Conservation (phyloP, 2,797 vertebrate species). For the Cygnus olor region DNA sequence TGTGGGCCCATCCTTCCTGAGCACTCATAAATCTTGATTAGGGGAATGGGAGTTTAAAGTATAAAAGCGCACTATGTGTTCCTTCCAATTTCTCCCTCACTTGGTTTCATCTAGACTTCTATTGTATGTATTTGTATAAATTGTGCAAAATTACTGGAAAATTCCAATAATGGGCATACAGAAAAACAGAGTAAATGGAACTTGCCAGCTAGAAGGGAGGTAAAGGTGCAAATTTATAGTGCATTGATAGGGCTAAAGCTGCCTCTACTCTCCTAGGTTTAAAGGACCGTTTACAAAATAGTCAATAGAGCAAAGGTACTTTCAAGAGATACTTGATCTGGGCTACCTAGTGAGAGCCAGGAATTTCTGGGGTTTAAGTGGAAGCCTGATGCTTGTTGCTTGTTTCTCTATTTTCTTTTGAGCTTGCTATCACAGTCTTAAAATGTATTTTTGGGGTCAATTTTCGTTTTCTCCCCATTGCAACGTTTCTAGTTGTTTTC, state of each 20-base stretch:
- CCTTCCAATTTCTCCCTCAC: neutral
- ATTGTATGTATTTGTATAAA: neutral
- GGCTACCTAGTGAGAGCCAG: neutral
- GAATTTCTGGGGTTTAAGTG: neutral
- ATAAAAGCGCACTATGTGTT: neutral
- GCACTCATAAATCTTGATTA: neutral
- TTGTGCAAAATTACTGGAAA: neutral
- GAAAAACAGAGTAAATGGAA: neutral
- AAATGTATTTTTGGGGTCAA: neutral
- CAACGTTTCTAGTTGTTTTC: neutral
- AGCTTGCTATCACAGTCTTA: neutral
- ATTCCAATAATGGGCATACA: neutral
- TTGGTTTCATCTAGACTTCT: neutral
- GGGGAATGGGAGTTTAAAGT: neutral
- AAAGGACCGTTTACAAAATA: neutral
- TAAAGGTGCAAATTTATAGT: neutral
- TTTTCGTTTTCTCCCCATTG: neutral
- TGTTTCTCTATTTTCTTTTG: neutral
- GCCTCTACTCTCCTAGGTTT: neutral
- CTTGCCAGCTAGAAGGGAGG: neutral
- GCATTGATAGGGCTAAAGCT: neutral
- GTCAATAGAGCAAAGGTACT: neutral
- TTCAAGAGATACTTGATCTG: neutral
- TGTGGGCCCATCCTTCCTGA: neutral
- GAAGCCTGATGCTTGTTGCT: neutral